Evolutionary conservation across 2,797 vertebrate species (phyloP), one percentile per base, ranked within the genome.

Genomic region (Gymnocypris eckloni): DNA sequence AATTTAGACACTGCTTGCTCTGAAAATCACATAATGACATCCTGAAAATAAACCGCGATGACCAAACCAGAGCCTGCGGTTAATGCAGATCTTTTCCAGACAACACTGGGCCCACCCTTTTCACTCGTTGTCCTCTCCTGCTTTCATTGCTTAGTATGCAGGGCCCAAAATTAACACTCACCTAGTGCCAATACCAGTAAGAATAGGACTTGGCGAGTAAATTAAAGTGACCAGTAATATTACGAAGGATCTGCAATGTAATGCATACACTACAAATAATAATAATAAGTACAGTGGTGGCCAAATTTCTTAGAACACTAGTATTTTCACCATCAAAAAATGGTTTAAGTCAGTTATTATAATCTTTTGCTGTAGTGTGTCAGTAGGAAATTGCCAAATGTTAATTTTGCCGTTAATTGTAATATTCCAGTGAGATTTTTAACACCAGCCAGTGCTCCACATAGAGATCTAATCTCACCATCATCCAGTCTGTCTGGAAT

Each of bases 1-100:
- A 83, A 89, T 92, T 91, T 91, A 83, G 86, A 87, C n/a, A 73
- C 69, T 12, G 11, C 41, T 76, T 85, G 72, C 77, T 82, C 90
- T 70, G 39, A 89, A 89, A 84, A 90, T 85, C 76, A 79, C 83
- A 76, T 89, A 89, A 90, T 89, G 28, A 81, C 87, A 82, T 86
- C 56, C 73, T 86, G 79, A 87, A 90, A 72, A 86, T 88, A 87
- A 86, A 78, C 70, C 50, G 48, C 50, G 54, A 82, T 87, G 86
- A 73, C 88, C 82, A 73, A 87, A 87, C 86, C 83, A 89, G 79
- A 87, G 85, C 77, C 73, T 43, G 28, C 59, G 73, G 77, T 56
- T 59, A 22, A 86, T 73, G 67, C 70, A 86, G 85, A 90, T 66
- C 80, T 88, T 59, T 86, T 90, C 83, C 69, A 54, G 81, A 72